Base-by-base conservation (phyloP, 2,888 invertebrate genomes). In the Microplitis deprimator region DNA sequence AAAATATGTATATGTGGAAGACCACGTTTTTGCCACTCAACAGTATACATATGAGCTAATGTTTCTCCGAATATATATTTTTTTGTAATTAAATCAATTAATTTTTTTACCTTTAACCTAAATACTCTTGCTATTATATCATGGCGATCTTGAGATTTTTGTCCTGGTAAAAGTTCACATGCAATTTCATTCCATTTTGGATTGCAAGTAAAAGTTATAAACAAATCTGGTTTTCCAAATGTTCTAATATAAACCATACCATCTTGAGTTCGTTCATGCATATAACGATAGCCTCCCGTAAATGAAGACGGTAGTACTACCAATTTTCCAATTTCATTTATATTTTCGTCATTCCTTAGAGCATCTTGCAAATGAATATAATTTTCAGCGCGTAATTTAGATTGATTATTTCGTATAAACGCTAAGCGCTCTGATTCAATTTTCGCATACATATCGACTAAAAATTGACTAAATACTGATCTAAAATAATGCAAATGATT, bases 391-490 rank as follows among this genome's bases (percentile, higher is more conserved):
- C 65, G 17, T 29, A 65, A 29, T 65, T 65, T 17, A 10, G 17
- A 29, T 20, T 65, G 65, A 65, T 17, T 65, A 65, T 20, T 20
- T 10, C 65, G 17, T 6, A 20, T 65, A 29, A 20, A 65, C 3
- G 16, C 5, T 17, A 62, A 62, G n/a, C 16, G 62, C 65, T 79
- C 78, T 29, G 82, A 41, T 5, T 87, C 86, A 13, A 82, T 85
- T 84, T 89, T 89, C 0, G 80, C 87, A 78, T 88, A 90, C 87
- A 87, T 87, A 78, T 90, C 87, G 38, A 90, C 89, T 16, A 82
- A 76, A 79, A 80, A 89, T 78, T 89, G 88, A 67, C 87, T 83
- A 76, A 85, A 86, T 7, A 89, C 72, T 40, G 75, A 68, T 7
- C 86, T 82, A 80, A 50, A 76, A 2, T 16, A 17, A 38, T 86